These are phyloP conservation scores for Scolopax bukidnonensis DNA, from an alignment of 2,797 vertebrate species.

Conservation along the genomic window DNA sequence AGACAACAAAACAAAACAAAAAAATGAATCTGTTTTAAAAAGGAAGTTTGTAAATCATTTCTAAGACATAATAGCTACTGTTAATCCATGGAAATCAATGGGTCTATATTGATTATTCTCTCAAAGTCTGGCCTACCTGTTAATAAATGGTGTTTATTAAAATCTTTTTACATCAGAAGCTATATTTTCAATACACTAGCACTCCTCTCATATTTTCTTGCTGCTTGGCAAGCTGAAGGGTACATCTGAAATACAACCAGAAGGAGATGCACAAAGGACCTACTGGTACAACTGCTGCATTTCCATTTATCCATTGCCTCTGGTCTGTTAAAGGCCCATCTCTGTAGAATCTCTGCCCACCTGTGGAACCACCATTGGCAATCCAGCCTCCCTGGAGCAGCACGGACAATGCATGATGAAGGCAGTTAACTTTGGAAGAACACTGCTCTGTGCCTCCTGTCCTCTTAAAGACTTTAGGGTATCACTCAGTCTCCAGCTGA, in stretches of 20 bases:
- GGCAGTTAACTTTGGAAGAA: not conserved
- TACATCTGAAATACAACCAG: not conserved
- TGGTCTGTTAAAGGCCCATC: not conserved
- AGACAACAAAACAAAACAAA: not conserved
- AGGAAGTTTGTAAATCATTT: conserved; percentile 10
- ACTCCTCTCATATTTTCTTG: not conserved
- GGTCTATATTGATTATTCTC: not conserved
- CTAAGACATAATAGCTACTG: not conserved
- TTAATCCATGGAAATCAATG: conserved; percentile 19
- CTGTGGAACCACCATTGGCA: fast-evolving
- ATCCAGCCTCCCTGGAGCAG: not conserved
- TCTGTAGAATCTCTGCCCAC: not conserved
- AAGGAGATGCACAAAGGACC: not conserved
- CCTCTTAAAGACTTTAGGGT: not conserved
- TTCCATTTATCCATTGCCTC: not conserved
- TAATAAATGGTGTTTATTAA: conserved; percentile 39
- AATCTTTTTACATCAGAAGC: not conserved
- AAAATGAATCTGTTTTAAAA: not conserved
- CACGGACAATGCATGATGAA: not conserved
- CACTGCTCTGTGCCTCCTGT: not conserved
- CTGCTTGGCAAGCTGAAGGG: not conserved
- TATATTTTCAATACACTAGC: not conserved
- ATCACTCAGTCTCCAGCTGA: not conserved
- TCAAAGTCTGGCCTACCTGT: not conserved
- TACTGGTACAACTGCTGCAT: not conserved